These are phyloP conservation scores for Dreissena polymorpha DNA, from an alignment of 1,140 invertebrate species.

Conservation along the genomic window DNA sequence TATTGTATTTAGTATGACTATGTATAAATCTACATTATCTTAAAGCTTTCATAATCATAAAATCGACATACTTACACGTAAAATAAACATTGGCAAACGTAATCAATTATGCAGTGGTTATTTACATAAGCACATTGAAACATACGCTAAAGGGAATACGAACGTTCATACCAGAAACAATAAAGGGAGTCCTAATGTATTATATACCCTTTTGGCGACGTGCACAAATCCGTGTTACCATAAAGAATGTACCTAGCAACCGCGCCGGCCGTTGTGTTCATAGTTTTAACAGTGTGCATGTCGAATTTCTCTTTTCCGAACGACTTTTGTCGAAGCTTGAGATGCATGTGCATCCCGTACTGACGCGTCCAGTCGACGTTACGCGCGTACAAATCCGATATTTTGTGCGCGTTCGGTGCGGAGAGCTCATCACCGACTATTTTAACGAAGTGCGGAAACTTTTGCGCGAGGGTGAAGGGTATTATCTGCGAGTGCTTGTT, in stretches of 20 bases:
- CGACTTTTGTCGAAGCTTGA: constrained; percentile 38
- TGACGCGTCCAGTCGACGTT: constrained; percentile 32
- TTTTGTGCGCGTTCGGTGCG: constrained; percentile 31
- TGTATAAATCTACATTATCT: too few relatives aligned
- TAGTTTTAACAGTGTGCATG: constrained; percentile 34
- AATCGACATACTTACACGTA: too few relatives aligned
- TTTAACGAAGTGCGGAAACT: constrained; percentile 16
- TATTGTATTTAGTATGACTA: too few relatives aligned
- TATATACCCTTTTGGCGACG: background rate
- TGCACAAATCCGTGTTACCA: constrained; percentile 33
- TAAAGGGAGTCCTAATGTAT: too few relatives aligned
- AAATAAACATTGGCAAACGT: too few relatives aligned
- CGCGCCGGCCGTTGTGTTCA: constrained; percentile 50
- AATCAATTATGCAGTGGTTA: too few relatives aligned
- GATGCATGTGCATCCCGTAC: constrained; percentile 50
- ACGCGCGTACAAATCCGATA: constrained; percentile 27
- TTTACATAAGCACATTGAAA: too few relatives aligned
- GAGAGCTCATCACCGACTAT: constrained; percentile 28
- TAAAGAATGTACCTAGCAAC: constrained; percentile 46
- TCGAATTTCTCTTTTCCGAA: background rate
- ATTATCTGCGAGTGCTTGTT: constrained; percentile 41
- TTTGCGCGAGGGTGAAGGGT: constrained; percentile 41
- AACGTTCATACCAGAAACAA: too few relatives aligned
- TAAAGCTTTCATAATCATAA: too few relatives aligned
- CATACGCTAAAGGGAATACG: too few relatives aligned